Evolutionary conservation across 64 coral and sea anemone genomes (phyloP), one percentile per base, ranked within the genome.

Genomic region (Pocillopora damicornis): DNA sequence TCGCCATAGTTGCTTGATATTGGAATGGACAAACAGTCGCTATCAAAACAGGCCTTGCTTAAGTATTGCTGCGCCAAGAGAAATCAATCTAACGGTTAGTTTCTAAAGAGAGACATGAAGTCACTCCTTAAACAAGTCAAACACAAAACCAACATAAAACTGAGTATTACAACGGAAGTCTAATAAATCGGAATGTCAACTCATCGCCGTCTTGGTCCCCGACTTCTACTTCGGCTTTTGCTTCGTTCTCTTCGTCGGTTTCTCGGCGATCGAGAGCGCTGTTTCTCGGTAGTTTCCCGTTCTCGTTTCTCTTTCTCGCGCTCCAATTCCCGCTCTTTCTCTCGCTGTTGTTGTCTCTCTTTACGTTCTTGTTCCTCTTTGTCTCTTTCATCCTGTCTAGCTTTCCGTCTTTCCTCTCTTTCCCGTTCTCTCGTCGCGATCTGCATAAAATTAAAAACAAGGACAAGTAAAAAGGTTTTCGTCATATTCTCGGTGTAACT

Each of bases 211-310:
- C 81, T 84, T 5, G 81, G 37, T 11, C 63, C 37, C 18, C 80
- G 77, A 74, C 91, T 93, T 78, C 84, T 83, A 77, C 94, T 96
- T 59, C 87, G 86, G 73, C 90, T 95, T 36, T 88, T 91, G 37
- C 58, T 71, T 57, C 94, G 82, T 20, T 69, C 68, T 38, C 87
- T 87, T 26, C 87, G 77, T 71, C 88, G 77, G n/a, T 84, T 91
- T 76, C 60, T 60, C 15, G 82, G 81, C 15, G 83, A 86, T 59
- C 62, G 74, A 14, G 90, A 91, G 34, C 83, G 72, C 59, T 73
- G 67, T 73, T 72, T 76, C 26, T 67, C 75, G 64, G 67, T 7
- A 51, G 42, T 34, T 18, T 85, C 78, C 2, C 80, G 79, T 8
- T 86, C 82, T 37, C 75, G 75, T 58, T 36, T 83, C 51, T 76